phyloP scores from a whole-genome alignment of 2,113 vertebrate species.

The Athene noctua region DNA sequence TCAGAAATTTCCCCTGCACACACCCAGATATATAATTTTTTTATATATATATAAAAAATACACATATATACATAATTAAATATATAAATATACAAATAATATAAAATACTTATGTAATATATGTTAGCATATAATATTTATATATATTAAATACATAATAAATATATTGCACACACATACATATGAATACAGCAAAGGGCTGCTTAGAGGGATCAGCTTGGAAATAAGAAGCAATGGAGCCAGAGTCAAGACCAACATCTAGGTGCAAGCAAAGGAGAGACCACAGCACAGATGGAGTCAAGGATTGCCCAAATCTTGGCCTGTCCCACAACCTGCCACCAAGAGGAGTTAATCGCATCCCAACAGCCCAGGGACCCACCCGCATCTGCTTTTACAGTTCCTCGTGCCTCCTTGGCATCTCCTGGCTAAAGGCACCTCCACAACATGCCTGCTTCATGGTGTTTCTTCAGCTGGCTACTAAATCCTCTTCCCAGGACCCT shows the following conservation, averaged over 20 bases:
- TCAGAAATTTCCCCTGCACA: background rate
- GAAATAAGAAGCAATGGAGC: background rate
- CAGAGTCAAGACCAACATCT: background rate
- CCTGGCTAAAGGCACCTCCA: background rate
- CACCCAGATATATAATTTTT: background rate
- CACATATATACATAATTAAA: background rate
- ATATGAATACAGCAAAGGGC: background rate
- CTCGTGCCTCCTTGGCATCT: background rate
- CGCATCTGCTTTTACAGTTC: background rate
- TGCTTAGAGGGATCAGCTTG: background rate
- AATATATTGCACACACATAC: background rate
- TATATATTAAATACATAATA: background rate
- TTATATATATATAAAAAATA: background rate
- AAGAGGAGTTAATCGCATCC: background rate
- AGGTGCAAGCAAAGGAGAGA: background rate
- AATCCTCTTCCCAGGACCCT: background rate
- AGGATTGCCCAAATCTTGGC: background rate
- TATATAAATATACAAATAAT: background rate
- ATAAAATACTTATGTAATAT: background rate
- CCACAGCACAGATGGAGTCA: background rate
- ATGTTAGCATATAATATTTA: background rate
- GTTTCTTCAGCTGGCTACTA: background rate
- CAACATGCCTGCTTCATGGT: rapidly evolving
- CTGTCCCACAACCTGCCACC: rapidly evolving
- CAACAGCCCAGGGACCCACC: background rate